Evolutionary conservation across 2,888 invertebrate genomes (phyloP).

Genomic region (Sipha maydis): DNA sequence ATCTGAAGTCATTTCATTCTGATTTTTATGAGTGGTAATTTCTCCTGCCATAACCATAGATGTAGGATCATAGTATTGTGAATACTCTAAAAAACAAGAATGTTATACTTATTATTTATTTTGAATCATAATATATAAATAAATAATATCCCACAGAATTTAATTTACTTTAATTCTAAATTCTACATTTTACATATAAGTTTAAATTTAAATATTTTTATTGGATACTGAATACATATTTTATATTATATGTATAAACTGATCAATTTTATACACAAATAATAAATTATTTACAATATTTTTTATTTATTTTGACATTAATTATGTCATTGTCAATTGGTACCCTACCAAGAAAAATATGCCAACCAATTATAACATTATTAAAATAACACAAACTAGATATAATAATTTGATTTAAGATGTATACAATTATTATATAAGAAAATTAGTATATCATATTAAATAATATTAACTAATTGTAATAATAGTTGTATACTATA

Average conservation of each 20-base stretch:
- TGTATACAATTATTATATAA: too few relatives aligned
- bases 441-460: too few relatives aligned
- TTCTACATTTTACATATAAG: background rate
- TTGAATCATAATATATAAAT: background rate
- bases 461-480: too few relatives aligned
- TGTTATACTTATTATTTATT: background rate
- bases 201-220: background rate
- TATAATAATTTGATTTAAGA: too few relatives aligned
- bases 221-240: background rate
- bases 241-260: background rate
- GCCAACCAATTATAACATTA: too few relatives aligned
- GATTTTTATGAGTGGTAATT: constrained; percentile 18
- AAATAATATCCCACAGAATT: background rate
- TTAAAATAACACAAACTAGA: too few relatives aligned
- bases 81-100: constrained; percentile 31
- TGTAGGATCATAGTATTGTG: constrained; percentile 45
- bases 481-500: too few relatives aligned
- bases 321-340: too few relatives aligned
- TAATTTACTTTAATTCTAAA: background rate
- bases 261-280: background rate
- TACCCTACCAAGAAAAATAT: too few relatives aligned
- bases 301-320: too few relatives aligned
- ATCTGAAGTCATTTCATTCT: constrained; percentile 55
- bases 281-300: background rate
- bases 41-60: constrained; percentile 41